A percentile compares a stretch with the other conserved stretches of the same genome.
phyloP scores from a whole-genome alignment of 2,113 vertebrate species.

The Gymnorhina tibicen region DNA sequence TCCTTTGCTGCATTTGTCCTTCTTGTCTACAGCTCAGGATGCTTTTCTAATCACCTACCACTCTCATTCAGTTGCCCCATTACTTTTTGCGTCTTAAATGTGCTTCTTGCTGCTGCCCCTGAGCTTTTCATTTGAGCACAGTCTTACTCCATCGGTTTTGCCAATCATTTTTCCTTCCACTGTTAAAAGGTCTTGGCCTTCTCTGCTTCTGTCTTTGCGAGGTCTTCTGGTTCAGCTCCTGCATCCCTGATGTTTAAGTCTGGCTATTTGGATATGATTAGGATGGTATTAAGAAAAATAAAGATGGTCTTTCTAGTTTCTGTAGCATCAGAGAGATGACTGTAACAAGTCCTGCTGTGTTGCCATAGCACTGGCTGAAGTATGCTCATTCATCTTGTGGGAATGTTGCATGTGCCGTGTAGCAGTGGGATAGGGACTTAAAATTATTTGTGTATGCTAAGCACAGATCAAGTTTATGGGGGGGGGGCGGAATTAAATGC shows the following conservation, averaged over 20 bases:
- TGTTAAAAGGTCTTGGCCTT: background rate
- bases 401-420: background rate
- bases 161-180: background rate
- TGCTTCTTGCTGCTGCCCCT: background rate
- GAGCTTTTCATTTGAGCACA: background rate
- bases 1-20: background rate
- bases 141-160: background rate
- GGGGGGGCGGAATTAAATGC: background rate
- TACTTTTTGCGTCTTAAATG: background rate
- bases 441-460: background rate
- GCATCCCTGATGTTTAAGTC: background rate
- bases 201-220: background rate
- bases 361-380: conserved; percentile 41
- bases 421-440: conserved; percentile 4
- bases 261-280: background rate
- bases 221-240: background rate
- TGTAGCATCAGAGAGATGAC: background rate
- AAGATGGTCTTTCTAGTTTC: conserved; percentile 1
- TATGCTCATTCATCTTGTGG: conserved; percentile 50
- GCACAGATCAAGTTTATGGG: background rate
- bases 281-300: conserved; percentile 1
- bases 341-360: conserved; percentile 50
- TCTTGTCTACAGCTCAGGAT: background rate
- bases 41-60: background rate
- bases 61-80: background rate